Evolutionary conservation across 23 tunicate genomes (phyloP).

Genomic region (Pegea sp.): DNA sequence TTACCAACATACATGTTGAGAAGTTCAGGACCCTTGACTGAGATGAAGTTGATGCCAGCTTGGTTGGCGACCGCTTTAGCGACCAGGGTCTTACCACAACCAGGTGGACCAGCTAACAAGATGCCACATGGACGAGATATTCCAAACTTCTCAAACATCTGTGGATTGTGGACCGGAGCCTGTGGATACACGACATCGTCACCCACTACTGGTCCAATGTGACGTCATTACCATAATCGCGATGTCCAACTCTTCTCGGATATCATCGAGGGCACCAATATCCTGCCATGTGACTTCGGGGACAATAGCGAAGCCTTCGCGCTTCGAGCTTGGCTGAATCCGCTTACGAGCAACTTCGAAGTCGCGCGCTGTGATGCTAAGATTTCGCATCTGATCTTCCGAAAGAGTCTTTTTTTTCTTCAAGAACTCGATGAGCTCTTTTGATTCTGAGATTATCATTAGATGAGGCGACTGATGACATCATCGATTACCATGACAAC

Average conservation of each 20-base stretch:
- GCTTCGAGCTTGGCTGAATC: slow-evolving; percentile 67
- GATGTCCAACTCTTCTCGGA: slow-evolving; percentile 43
- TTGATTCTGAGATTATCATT: too few relatives aligned
- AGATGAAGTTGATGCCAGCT: slow-evolving; percentile 73
- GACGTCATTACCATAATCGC: not conserved
- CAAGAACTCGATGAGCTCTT: too few relatives aligned
- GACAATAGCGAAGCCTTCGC: slow-evolving; percentile 88
- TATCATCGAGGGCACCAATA: slow-evolving; percentile 60
- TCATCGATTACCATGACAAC: not conserved
- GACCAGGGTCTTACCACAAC: slow-evolving; percentile 82
- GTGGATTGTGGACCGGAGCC: slow-evolving; percentile 75
- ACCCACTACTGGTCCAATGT: not conserved
- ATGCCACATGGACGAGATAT: slow-evolving; percentile 56
- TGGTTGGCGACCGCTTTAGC: slow-evolving; percentile 90
- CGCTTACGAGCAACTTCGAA: slow-evolving; percentile 33
- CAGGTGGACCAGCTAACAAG: slow-evolving; percentile 80
- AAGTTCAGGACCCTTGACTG: slow-evolving; percentile 88
- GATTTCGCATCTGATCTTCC: slow-evolving; percentile 5
- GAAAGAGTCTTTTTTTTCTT: too few relatives aligned
- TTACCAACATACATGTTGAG: slow-evolving; percentile 88
- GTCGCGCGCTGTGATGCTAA: slow-evolving; percentile 36
- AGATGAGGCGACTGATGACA: not conserved
- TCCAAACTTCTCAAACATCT: slow-evolving; percentile 44
- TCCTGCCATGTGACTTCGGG: slow-evolving; percentile 86
- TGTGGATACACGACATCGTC: slow-evolving; percentile 1